Conservation (phyloP, 2,888 invertebrate genomes). For the Tromatobia lineatoria region DNA sequence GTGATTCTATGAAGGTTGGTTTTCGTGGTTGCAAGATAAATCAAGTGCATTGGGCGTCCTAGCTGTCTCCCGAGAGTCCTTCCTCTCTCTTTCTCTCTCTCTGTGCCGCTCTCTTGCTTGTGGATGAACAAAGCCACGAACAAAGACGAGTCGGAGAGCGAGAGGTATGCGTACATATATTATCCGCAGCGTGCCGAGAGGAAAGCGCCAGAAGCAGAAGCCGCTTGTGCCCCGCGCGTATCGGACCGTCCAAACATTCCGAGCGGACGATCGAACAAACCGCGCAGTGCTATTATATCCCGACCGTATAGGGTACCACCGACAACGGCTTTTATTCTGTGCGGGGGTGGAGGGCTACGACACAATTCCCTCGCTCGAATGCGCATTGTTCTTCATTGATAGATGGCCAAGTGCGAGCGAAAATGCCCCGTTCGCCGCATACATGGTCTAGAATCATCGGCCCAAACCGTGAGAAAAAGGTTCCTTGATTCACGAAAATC, state of each 20-base stretch:
- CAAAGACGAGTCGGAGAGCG: constrained; percentile 50
- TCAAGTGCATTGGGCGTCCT: constrained; percentile 50
- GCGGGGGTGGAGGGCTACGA: constrained; percentile 50
- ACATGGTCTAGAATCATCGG: background rate
- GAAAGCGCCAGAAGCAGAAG: constrained; percentile 39
- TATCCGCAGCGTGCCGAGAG: constrained; percentile 58
- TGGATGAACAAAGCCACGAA: constrained; percentile 57
- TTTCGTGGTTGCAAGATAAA: constrained; percentile 51
- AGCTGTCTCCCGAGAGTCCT: constrained; percentile 49
- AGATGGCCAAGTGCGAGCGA: constrained; percentile 73
- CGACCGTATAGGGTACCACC: constrained; percentile 18
- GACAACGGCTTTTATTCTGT: constrained; percentile 70
- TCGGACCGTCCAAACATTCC: constrained; percentile 72
- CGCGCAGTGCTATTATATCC: constrained; percentile 68
- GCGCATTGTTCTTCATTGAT: constrained; percentile 79
- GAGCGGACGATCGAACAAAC: constrained; percentile 70
- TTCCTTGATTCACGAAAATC: too few relatives aligned
- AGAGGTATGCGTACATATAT: constrained; percentile 64
- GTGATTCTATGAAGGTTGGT: background rate
- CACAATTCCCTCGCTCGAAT: constrained; percentile 73
- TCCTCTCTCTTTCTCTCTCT: background rate
- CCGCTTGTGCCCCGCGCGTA: constrained; percentile 38
- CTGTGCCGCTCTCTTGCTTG: constrained; percentile 10
- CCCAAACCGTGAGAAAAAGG: too few relatives aligned
- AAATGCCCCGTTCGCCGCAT: constrained; percentile 50